Conservation (phyloP, 2,888 invertebrate genomes). For the Pecten maximus region DNA sequence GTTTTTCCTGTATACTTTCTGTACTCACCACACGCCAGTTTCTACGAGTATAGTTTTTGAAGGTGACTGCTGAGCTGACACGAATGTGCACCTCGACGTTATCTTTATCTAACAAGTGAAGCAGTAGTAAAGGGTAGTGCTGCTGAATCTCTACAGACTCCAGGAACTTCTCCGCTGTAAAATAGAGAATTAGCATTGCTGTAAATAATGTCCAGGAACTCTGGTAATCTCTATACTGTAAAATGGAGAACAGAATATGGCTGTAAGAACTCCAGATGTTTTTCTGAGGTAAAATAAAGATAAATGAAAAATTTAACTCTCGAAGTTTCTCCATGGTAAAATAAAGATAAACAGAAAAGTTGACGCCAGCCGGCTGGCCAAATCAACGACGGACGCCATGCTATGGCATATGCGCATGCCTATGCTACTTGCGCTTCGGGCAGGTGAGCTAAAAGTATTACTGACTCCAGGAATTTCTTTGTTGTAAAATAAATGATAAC, state of each 20-base stretch:
- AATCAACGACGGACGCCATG: too few relatives aligned
- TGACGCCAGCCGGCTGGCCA: too few relatives aligned
- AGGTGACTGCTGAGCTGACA: conserved; percentile 94
- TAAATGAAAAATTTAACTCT: neutral
- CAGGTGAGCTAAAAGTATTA: too few relatives aligned
- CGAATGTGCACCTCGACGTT: conserved; percentile 90
- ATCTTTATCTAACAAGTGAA: conserved; percentile 91
- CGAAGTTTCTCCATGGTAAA: neutral
- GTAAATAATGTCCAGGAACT: conserved; percentile 94
- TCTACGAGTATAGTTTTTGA: conserved; percentile 97
- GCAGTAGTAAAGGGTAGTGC: conserved; percentile 93
- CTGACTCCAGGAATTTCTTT: conserved; percentile 93
- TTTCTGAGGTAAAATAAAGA: neutral
- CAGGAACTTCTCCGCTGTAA: conserved; percentile 94
- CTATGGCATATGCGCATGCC: too few relatives aligned
- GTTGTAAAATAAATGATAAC: conserved; percentile 85
- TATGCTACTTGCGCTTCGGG: too few relatives aligned
- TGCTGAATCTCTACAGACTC: conserved; percentile 94
- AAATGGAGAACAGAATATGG: conserved; percentile 50
- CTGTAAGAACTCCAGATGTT: neutral
- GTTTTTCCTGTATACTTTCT: too few relatives aligned
- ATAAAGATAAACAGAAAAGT: neutral
- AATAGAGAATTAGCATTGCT: conserved; percentile 80
- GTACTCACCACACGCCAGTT: conserved; percentile 89
- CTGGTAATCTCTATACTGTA: conserved; percentile 94